Evolutionary conservation across 2,113 vertebrate genomes (phyloP).

Genomic region (Campylomormyrus numenius): DNA sequence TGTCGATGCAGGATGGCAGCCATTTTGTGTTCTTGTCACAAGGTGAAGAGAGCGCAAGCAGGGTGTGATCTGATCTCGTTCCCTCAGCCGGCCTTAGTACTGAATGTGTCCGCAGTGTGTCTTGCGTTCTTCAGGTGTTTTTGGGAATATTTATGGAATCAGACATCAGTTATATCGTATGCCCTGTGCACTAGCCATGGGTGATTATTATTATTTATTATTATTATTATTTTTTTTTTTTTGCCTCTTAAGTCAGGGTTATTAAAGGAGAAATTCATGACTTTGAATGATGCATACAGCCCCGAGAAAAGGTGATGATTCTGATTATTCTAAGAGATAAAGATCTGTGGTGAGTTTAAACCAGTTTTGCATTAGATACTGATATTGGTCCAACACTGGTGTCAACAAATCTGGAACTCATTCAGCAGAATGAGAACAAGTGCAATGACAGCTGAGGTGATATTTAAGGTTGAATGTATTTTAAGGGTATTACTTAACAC

Average conservation of each 20-base stretch:
- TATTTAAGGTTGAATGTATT: not conserved
- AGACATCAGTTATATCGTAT: not conserved
- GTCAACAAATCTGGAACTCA: not conserved
- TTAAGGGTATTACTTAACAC: not conserved
- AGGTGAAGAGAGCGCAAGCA: not conserved
- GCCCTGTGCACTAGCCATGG: not conserved
- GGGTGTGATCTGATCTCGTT: not conserved
- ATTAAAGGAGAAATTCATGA: not conserved
- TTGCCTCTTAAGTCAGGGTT: not conserved
- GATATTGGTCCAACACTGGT: not conserved
- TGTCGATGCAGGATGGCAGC: not conserved
- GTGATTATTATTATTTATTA: too few species aligned
- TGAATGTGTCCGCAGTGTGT: not conserved
- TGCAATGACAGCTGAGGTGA: not conserved
- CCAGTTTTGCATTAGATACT: not conserved
- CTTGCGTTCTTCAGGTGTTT: not conserved
- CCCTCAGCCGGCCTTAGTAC: not conserved
- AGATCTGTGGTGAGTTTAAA: not conserved
- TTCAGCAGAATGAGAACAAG: not conserved
- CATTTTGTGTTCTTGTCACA: not conserved
- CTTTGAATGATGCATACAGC: not conserved
- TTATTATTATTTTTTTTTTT: not conserved
- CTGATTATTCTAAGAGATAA: not conserved
- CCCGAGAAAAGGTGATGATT: not conserved
- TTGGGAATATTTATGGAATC: not conserved